Evolutionary conservation across 2,113 vertebrate species (phyloP).

Genomic region (Vidua chalybeata): DNA sequence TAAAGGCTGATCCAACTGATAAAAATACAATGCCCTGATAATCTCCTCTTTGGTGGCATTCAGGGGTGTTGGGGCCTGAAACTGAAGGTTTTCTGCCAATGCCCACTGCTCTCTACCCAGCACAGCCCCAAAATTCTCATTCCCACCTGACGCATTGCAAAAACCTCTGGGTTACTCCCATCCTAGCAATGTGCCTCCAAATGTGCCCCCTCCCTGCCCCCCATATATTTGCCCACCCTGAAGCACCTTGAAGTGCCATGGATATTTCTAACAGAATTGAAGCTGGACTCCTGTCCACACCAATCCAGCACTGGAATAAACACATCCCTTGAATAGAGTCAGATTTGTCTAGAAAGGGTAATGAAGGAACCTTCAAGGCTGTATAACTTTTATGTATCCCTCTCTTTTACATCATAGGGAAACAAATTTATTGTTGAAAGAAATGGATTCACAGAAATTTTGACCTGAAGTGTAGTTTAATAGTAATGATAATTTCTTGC

Average conservation of each 20-base stretch:
- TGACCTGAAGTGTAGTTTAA: not conserved
- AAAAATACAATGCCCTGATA: not conserved
- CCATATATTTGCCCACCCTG: not conserved
- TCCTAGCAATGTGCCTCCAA: not conserved
- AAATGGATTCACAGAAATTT: not conserved
- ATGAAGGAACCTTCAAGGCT: not conserved
- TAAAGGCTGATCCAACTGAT: not conserved
- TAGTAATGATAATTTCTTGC: not conserved
- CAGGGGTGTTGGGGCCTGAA: not conserved
- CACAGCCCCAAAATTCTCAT: not conserved
- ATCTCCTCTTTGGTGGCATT: not conserved
- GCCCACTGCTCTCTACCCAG: not conserved
- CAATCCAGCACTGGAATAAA: conserved; percentile 54
- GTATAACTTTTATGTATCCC: not conserved
- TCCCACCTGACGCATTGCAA: not conserved
- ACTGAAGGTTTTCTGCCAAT: not conserved
- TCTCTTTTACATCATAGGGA: not conserved
- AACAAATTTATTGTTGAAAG: not conserved
- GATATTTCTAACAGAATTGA: conserved; percentile 13
- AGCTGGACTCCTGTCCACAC: not conserved
- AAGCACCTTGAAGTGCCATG: not conserved
- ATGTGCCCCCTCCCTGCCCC: not conserved
- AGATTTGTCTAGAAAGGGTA: not conserved
- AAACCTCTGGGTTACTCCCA: not conserved
- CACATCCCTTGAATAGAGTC: not conserved